phyloP scores from a whole-genome alignment of 2,113 vertebrate genomes.

The Dicentrarchus labrax region DNA sequence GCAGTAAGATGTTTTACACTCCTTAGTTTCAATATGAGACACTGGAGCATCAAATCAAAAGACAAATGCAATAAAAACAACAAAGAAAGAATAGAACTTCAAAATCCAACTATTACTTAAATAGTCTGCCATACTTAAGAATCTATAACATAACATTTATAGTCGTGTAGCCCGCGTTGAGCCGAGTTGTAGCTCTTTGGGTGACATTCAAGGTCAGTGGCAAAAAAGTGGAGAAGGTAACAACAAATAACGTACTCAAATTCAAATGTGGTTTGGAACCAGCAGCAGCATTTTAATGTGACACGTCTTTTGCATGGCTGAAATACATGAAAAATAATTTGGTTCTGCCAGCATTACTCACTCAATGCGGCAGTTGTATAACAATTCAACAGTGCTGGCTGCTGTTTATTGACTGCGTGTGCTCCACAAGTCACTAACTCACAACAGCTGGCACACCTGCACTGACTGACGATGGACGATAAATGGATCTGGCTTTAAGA shows the following conservation, averaged over 20 bases:
- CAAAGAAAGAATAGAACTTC: background rate
- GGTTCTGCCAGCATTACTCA: background rate
- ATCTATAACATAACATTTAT: background rate
- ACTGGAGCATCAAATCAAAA: background rate
- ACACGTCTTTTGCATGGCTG: background rate
- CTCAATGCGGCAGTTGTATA: no score
- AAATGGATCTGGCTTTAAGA: background rate
- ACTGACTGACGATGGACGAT: background rate
- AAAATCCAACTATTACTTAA: background rate
- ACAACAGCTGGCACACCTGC: background rate
- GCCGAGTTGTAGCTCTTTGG: background rate
- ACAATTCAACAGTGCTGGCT: background rate
- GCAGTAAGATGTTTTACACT: background rate
- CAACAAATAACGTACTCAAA: background rate
- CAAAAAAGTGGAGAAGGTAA: background rate
- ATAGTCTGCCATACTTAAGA: background rate
- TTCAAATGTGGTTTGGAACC: background rate
- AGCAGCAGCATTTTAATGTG: background rate
- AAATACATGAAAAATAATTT: background rate
- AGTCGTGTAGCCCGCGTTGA: background rate
- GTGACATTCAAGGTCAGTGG: background rate
- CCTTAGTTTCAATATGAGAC: background rate
- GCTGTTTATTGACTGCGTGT: background rate
- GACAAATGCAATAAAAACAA: background rate
- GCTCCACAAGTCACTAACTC: no score